A percentile compares a stretch with the other conserved stretches of the same genome.
These are phyloP conservation scores for Timema podura DNA, from an alignment of 2,888 invertebrate species.

Conservation along the genomic window DNA sequence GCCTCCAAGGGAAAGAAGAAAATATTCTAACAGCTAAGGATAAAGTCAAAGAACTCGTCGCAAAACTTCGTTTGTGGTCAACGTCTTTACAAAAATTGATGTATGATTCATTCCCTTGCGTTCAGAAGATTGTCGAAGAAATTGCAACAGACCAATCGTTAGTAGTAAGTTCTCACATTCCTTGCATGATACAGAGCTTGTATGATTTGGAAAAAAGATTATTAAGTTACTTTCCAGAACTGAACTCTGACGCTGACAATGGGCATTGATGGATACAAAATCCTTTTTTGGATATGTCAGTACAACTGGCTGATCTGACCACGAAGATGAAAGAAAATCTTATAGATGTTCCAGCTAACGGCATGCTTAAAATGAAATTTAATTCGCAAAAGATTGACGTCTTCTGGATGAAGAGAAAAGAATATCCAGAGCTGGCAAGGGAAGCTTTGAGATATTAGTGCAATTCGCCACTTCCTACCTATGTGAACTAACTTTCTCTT, in stretches of 20 bases:
- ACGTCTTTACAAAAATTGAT: too few relatives aligned
- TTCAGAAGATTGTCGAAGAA: not conserved
- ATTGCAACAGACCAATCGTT: not conserved
- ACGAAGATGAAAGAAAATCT: too few relatives aligned
- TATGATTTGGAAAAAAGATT: too few relatives aligned
- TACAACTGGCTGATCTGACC: not conserved
- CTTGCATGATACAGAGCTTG: too few relatives aligned
- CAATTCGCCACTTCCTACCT: not conserved
- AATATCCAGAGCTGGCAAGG: not conserved
- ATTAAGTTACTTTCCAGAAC: too few relatives aligned
- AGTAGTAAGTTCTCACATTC: not conserved
- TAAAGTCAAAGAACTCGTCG: not conserved
- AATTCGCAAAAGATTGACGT: not conserved
- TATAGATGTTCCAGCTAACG: too few relatives aligned
- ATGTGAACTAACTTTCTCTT: too few relatives aligned
- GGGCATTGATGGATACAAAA: not conserved
- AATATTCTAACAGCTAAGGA: not conserved
- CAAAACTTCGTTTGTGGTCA: too few relatives aligned
- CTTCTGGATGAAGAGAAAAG: not conserved
- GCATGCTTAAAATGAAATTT: too few relatives aligned
- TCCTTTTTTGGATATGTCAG: not conserved
- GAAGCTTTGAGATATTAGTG: not conserved
- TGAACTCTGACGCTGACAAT: too few relatives aligned
- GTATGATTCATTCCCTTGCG: not conserved
- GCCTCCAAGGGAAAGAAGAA: constrained; percentile 9